Conservation (phyloP, 1,140 invertebrate genomes). For the Drosophila burlai region DNA sequence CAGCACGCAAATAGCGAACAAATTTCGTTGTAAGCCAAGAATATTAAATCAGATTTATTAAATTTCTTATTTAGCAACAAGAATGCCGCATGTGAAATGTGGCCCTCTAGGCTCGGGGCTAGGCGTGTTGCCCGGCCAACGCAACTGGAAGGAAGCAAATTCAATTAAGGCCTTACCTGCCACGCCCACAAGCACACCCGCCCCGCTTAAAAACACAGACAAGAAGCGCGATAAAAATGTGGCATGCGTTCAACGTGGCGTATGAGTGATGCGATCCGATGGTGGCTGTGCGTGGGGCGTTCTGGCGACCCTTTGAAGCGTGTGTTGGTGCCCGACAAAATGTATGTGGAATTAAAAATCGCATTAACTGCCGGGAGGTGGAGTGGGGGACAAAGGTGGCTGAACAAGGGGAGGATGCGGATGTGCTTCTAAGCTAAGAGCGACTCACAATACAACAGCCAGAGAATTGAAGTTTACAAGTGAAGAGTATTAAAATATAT, state of each 20-base stretch:
- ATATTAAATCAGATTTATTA: conserved; percentile 42
- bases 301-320: conserved; percentile 22
- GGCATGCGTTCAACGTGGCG: conserved; percentile 47
- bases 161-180: conserved; percentile 67
- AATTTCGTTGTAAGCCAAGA: no score
- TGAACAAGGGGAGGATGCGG: no score
- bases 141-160: conserved; percentile 51
- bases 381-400: neutral
- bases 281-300: neutral
- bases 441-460: no score
- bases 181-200: conserved; percentile 24
- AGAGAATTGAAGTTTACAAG: no score
- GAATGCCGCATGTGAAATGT: conserved; percentile 10
- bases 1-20: no score
- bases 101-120: no score
- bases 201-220: neutral
- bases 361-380: conserved; percentile 42
- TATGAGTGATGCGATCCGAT: conserved; percentile 61
- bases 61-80: conserved; percentile 28
- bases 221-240: conserved; percentile 27
- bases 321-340: no score
- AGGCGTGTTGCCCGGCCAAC: conserved; percentile 58
- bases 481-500: no score
- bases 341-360: conserved; percentile 72
- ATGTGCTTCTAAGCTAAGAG: no score